A percentile compares a stretch with the other conserved stretches of the same genome.
phyloP scores from a whole-genome alignment of 2,113 vertebrate species.

The Mungos mungo region DNA sequence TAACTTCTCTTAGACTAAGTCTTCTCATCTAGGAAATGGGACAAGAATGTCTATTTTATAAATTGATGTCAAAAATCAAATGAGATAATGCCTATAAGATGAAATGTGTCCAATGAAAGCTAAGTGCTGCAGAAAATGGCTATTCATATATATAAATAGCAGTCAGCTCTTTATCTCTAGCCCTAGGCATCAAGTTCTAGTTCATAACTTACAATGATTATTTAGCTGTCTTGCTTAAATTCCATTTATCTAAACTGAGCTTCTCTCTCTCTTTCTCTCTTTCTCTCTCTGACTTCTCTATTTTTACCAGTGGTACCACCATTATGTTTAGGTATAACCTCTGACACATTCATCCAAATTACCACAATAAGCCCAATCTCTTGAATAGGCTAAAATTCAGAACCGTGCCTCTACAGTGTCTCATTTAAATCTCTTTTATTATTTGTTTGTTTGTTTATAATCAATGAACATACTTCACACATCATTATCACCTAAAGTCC shows the following conservation, averaged over 20 bases:
- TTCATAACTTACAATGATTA: neutral
- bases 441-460: neutral
- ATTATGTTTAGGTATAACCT: neutral
- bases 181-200: neutral
- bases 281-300: neutral
- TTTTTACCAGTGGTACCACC: neutral
- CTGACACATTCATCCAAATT: neutral
- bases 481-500: neutral
- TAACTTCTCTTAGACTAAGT: neutral
- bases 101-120: neutral
- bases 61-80: neutral
- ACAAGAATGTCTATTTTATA: neutral
- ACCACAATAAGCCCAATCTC: neutral
- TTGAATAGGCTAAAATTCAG: neutral
- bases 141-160: slow-evolving; percentile 33
- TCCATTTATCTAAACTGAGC: neutral
- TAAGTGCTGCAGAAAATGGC: neutral
- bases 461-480: neutral
- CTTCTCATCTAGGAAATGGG: neutral
- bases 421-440: neutral
- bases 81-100: neutral
- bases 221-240: slow-evolving; percentile 14
- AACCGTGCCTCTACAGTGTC: neutral
- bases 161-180: neutral
- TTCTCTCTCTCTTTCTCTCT: neutral